These are phyloP conservation scores for Apodemus agrarius DNA, from an alignment of 2,797 vertebrate species.

Conservation along the genomic window DNA sequence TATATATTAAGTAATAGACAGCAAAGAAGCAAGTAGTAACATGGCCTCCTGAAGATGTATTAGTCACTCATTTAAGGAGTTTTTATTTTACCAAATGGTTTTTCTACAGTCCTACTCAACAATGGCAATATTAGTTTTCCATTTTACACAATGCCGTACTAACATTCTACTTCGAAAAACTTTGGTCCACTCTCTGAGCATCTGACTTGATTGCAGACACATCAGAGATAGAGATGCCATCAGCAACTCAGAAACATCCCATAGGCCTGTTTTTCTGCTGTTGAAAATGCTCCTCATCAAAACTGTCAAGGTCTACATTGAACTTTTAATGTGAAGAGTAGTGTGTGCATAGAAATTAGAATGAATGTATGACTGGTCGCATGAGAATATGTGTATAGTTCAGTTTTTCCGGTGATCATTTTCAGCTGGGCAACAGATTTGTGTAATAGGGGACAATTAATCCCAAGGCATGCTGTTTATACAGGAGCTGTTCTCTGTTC, in stretches of 20 bases:
- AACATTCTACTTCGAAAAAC: constrained; percentile 51
- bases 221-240: not conserved
- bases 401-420: constrained; percentile 40
- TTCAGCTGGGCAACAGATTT: constrained; percentile 33
- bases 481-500: constrained; percentile 38
- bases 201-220: not conserved
- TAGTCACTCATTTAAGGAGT: not conserved
- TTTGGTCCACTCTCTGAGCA: not conserved
- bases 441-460: constrained; percentile 20
- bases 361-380: constrained; percentile 2
- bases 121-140: not conserved
- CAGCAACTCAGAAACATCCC: constrained; percentile 32
- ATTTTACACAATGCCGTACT: constrained; percentile 25
- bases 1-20: constrained; percentile 19
- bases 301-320: constrained; percentile 32
- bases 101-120: not conserved
- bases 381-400: constrained; percentile 13
- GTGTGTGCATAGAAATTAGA: constrained; percentile 5
- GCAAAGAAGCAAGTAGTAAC: not conserved
- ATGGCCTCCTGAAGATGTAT: not conserved
- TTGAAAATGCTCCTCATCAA: constrained; percentile 38
- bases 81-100: not conserved
- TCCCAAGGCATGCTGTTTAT: constrained; percentile 25
- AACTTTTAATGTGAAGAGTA: constrained; percentile 30
- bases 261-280: not conserved